phyloP scores from a whole-genome alignment of 2,113 vertebrate species.

The Platysteira castanea region DNA sequence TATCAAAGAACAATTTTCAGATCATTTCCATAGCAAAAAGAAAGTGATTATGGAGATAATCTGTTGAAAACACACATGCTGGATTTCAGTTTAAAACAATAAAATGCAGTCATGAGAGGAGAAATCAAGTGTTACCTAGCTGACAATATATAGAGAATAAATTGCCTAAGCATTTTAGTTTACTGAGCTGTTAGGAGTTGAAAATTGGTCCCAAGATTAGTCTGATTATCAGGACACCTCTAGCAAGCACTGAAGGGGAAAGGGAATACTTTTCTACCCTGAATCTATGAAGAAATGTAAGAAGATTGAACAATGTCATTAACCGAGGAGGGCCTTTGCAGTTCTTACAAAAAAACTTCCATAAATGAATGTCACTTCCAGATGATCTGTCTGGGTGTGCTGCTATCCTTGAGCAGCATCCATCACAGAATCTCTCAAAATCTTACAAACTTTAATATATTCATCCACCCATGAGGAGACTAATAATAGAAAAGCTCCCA shows the following conservation, averaged over 20 bases:
- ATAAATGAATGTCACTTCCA: background rate
- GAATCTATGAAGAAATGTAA: background rate
- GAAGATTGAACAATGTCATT: background rate
- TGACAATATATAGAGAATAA: background rate
- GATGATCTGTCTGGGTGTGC: background rate
- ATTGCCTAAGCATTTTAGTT: slow-evolving; percentile 23
- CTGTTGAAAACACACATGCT: slow-evolving; percentile 14
- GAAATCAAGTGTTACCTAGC: slow-evolving; percentile 14
- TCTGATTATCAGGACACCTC: background rate
- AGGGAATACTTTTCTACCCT: background rate
- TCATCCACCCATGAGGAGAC: background rate
- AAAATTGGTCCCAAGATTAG: slow-evolving; percentile 27
- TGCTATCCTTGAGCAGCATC: background rate
- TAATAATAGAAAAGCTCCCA: background rate
- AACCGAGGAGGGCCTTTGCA: background rate
- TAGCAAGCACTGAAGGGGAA: background rate
- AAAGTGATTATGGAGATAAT: slow-evolving; percentile 24
- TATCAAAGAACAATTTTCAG: slow-evolving; percentile 56
- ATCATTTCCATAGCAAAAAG: slow-evolving; percentile 53
- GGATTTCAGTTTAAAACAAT: slow-evolving; percentile 51
- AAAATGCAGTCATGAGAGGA: background rate
- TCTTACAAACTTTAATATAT: background rate
- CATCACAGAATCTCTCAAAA: background rate
- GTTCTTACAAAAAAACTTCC: background rate
- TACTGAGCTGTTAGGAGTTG: slow-evolving; percentile 11